Percentiles rank a stretch among this genome's conserved stretches.
Conservation (phyloP, 2,797 vertebrate species). For the Poeciliopsis gracilis region DNA sequence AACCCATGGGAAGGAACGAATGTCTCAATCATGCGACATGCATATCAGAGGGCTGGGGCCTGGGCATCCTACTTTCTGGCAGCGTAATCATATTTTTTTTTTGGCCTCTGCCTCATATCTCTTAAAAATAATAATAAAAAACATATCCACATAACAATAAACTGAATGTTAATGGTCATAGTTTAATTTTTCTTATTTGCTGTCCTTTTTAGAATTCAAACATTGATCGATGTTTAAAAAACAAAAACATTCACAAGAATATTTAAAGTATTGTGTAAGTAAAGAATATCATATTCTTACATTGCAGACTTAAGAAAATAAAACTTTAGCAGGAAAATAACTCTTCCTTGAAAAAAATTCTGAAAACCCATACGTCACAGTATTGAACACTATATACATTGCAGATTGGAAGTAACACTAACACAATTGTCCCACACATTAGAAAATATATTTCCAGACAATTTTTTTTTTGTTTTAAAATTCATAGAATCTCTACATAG, state of each 20-base stretch:
- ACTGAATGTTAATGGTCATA: not conserved
- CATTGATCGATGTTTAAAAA: not conserved
- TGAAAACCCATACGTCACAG: too few relatives aligned
- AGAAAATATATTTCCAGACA: not conserved
- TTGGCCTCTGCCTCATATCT: not conserved
- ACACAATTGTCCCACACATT: not conserved
- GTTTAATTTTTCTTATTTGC: not conserved
- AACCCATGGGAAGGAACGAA: not conserved
- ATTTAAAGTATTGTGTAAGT: not conserved
- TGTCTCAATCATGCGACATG: not conserved
- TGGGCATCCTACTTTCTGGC: not conserved
- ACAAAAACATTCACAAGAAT: not conserved
- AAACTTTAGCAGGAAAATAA: too few relatives aligned
- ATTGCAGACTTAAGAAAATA: not conserved
- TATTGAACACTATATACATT: slow-evolving; percentile 27
- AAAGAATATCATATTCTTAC: not conserved
- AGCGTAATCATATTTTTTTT: not conserved
- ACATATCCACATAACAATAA: not conserved
- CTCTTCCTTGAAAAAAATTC: not conserved
- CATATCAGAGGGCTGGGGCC: not conserved
- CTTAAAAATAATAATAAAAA: not conserved
- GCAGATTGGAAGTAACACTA: not conserved
- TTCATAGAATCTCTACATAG: slow-evolving; percentile 82
- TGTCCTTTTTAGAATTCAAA: not conserved
- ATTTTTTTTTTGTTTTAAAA: not conserved